Evolutionary conservation across 2,113 vertebrate genomes (phyloP), one percentile per base, ranked within the genome.

Genomic region (Pelodiscus sinensis): DNA sequence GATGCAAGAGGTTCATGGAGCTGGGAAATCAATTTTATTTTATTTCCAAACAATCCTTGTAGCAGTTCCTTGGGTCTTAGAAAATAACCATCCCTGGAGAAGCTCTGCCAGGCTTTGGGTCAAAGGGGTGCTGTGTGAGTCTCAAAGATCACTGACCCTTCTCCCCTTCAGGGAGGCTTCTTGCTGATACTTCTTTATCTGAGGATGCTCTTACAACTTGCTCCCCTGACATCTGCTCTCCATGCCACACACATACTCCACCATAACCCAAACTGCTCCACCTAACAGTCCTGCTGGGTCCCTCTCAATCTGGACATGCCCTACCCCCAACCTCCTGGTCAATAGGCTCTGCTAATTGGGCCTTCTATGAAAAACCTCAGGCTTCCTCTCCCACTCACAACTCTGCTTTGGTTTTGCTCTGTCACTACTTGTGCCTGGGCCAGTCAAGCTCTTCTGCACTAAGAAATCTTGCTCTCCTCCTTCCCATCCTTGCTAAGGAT

Each of bases 21-120:
- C 88, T 96, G 92, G 91, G 95, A 97, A 92, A 93, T 96, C 94
- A 93, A 91, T 88, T 95, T 92, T 88, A 86, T 92, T 96, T 96
- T 94, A 96, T 97, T 97, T 94, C 89, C 81, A 93, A 94, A 96
- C 92, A 96, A n/a, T n/a, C 21, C 31, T 24, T 29, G 21, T 31
- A 80, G 79, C 54, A 5, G 8, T 22, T 54, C 56, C 54, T 24
- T 21, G 27, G 57, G 29, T 11, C 52, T 80, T 80, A n/a, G 52
- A 56, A 27, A n/a, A 80, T 19, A 35, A 18, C 52, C 11, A n/a
- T 31, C 54, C n/a, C 9, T 52, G 52, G 52, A 80, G 52, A 80
- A 56, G 12, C 19, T 21, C 52, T 35, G 19, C 54, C 31, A 31
- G 11, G 29, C 5, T 80, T 80, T 22, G 19, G 21, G 9, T 52